Conservation (phyloP, 2,113 vertebrate species). For the Sinocyclocheilus anophthalmus region DNA sequence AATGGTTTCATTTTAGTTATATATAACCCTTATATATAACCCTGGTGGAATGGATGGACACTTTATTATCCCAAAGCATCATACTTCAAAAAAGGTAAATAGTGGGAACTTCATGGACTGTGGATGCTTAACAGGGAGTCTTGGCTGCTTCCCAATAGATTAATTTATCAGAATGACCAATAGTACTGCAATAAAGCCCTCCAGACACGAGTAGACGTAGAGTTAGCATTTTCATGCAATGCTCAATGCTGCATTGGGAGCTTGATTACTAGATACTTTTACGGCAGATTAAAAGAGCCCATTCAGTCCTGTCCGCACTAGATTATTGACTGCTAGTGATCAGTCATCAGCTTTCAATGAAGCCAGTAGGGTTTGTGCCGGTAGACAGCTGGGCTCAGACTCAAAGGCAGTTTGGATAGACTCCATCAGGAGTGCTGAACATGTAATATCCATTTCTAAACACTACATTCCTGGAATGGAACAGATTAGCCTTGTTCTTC, state of each 20-base stretch:
- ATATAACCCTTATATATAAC: too few relatives aligned
- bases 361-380: not conserved
- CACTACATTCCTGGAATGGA: constrained; percentile 43
- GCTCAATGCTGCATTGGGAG: constrained; percentile 5
- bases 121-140: not conserved
- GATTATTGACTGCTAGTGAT: constrained; percentile 28
- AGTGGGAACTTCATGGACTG: constrained; percentile 32
- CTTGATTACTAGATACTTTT: constrained; percentile 13
- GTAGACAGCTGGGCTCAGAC: constrained; percentile 25
- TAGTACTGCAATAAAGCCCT: constrained; percentile 11
- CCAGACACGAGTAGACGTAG: constrained; percentile 2
- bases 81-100: constrained; percentile 42
- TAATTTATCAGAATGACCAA: constrained; percentile 29
- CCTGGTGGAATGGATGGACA: not conserved
- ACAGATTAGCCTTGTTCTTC: constrained; percentile 34
- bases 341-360: constrained; percentile 39
- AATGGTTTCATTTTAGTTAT: not conserved
- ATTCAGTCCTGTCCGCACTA: constrained; percentile 4
- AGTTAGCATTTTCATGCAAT: constrained; percentile 7
- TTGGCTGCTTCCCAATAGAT: constrained; percentile 31
- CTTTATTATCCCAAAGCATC: not conserved
- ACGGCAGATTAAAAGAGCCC: constrained; percentile 38
- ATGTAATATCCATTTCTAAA: constrained; percentile 44
- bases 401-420: constrained; percentile 36
- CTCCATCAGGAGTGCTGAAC: constrained; percentile 30